Percentiles rank a stretch among this genome's conserved stretches.
Evolutionary conservation across 2,113 vertebrate species (phyloP).

Genomic region (Pardalotus punctatus): DNA sequence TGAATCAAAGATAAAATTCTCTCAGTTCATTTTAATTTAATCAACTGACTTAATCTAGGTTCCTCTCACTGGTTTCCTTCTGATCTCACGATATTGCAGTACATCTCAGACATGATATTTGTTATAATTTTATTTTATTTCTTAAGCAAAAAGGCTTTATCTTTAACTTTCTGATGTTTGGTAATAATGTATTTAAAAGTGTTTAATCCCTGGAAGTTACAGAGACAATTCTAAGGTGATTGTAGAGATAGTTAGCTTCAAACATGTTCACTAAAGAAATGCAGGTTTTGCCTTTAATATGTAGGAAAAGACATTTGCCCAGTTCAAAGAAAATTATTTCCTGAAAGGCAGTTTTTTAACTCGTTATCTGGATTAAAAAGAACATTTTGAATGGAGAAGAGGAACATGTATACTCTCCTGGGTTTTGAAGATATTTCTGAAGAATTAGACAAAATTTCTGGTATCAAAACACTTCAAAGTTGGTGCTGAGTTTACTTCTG

Average conservation of each 20-base stretch:
- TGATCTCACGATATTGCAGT: background rate
- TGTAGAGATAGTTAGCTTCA: background rate
- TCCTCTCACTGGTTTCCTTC: background rate
- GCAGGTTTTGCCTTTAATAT: background rate
- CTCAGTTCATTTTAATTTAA: background rate
- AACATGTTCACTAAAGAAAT: background rate
- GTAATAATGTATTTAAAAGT: background rate
- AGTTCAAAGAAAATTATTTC: slow-evolving; percentile 34
- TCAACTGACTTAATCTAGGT: background rate
- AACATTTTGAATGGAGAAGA: background rate
- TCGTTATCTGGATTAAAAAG: background rate
- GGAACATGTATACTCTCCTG: background rate
- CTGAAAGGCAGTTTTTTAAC: slow-evolving; percentile 12
- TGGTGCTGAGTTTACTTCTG: background rate
- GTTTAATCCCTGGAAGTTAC: background rate
- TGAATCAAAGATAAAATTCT: background rate
- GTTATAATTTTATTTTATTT: background rate
- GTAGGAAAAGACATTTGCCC: background rate
- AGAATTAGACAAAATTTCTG: background rate
- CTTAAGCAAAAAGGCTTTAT: background rate
- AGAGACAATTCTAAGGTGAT: background rate
- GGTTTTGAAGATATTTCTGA: background rate
- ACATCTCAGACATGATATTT: background rate
- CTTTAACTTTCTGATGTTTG: background rate
- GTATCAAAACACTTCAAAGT: background rate